Base-by-base conservation (phyloP, 2,797 vertebrate genomes). In the Podargus strigoides region DNA sequence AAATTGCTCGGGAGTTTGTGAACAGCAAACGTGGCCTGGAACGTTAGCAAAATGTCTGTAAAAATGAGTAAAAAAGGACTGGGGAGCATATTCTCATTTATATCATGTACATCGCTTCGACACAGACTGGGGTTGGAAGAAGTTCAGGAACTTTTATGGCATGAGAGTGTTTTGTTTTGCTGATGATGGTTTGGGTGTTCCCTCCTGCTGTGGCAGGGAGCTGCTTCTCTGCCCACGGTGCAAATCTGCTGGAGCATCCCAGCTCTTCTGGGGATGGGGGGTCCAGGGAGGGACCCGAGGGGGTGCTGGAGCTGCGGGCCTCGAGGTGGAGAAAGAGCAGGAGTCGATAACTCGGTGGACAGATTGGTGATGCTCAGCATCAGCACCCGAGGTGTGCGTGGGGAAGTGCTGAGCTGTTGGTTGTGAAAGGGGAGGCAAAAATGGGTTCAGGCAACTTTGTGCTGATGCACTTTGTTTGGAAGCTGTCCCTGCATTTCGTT, bases 271-370 rank as follows among this genome's bases (percentile, higher is more conserved):
- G 77, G 47, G 14, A 6, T 37, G 28, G 34, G 3, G 15, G 76
- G n/a, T 4, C 0, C 0, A 4, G 34, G 0, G 16, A 0, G 42
- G 56, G 3, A 10, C 2, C 46, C 4, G 1, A 1, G 0, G 10
- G 86, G 79, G 6, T 20, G 64, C 49, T 26, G 53, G 58, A 73
- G 37, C 52, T 10, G 9, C 0, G 4, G 13, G 5, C 10, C 22
- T 13, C 0, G 20, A 19, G 50, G 1, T 7, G 50, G 24, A 22
- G 27, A 3, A 44, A 9, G 44, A 23, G 39, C 39, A 20, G 58
- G 47, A 24, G 36, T 1, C 26, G 69, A 2, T n/a, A 56, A 3
- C 41, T 55, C 8, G 1, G 37, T 5, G 32, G 37, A 13, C n/a
- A 21, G 59, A 18, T 39, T 1, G 0, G 4, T 7, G 64, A 15